phyloP scores from a whole-genome alignment of 1,140 invertebrate genomes.

The Brachionus asplanchnoidis region DNA sequence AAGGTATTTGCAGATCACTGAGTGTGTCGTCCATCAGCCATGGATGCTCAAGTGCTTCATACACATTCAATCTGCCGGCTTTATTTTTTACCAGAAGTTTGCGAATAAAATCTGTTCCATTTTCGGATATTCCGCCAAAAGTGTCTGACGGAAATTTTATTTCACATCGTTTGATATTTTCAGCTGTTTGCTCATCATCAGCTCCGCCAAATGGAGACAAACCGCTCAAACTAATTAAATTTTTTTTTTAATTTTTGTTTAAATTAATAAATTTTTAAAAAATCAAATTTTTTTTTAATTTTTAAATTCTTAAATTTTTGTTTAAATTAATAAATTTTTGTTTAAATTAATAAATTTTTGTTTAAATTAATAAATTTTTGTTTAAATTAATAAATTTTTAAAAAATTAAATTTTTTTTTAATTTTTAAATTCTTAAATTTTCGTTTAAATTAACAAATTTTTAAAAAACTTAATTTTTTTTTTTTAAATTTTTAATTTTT shows the following conservation, averaged over 20 bases:
- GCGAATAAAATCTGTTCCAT: constrained; percentile 95
- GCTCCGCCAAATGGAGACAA: constrained; percentile 97
- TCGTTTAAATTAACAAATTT: no score
- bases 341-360: neutral
- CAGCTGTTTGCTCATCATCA: constrained; percentile 93
- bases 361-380: constrained; percentile 47
- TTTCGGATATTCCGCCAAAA: constrained; percentile 77
- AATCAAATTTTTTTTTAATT: no score
- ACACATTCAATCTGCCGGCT: constrained; percentile 92
- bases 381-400: constrained; percentile 46
- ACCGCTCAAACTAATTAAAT: constrained; percentile 72
- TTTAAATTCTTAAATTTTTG: no score
- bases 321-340: no score
- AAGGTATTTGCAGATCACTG: constrained; percentile 66
- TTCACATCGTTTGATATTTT: constrained; percentile 94
- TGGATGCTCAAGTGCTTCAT: constrained; percentile 87
- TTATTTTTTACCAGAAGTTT: constrained; percentile 84
- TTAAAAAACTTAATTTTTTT: no score
- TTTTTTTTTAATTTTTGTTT: neutral
- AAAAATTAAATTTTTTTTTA: no score
- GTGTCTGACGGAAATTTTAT: constrained; percentile 97
- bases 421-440: no score
- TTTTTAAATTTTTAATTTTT: constrained; percentile 50
- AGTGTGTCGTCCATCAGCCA: constrained; percentile 78
- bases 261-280: neutral